These are phyloP conservation scores for Schizaphis graminum DNA, from an alignment of 2,888 invertebrate species.

Conservation along the genomic window DNA sequence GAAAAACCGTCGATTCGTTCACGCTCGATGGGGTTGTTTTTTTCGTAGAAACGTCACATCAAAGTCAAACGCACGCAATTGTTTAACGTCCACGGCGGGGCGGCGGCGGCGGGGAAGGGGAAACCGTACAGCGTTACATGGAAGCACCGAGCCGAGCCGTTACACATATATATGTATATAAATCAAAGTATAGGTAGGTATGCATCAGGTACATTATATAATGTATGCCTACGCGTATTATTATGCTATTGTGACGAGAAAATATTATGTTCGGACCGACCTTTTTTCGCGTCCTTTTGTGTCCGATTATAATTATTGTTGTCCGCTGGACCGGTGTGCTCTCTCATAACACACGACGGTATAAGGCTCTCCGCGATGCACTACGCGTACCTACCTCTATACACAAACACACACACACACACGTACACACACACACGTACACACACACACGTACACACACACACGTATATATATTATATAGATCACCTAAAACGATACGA, in stretches of 20 bases:
- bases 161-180: neutral
- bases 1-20: constrained; percentile 1
- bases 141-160: neutral
- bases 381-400: neutral
- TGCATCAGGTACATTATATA: neutral
- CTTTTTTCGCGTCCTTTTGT: constrained; percentile 4
- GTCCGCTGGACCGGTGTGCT: constrained; percentile 3
- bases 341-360: neutral
- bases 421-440: too few relatives aligned
- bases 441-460: too few relatives aligned
- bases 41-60: constrained; percentile 50
- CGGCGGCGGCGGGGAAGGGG: neutral
- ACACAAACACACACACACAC: too few relatives aligned
- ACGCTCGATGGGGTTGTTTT: constrained; percentile 29
- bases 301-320: constrained; percentile 14
- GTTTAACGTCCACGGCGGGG: constrained; percentile 18
- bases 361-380: neutral
- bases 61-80: constrained; percentile 51
- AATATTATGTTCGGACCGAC: constrained; percentile 1
- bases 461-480: neutral
- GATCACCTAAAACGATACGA: constrained; percentile 31
- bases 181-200: constrained; percentile 1
- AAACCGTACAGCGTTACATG: neutral
- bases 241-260: neutral
- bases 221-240: neutral